Percentiles rank a stretch among this genome's conserved stretches.
These are phyloP conservation scores for Ranitomeya imitator DNA, from an alignment of 2,113 vertebrate genomes.

Conservation along the genomic window DNA sequence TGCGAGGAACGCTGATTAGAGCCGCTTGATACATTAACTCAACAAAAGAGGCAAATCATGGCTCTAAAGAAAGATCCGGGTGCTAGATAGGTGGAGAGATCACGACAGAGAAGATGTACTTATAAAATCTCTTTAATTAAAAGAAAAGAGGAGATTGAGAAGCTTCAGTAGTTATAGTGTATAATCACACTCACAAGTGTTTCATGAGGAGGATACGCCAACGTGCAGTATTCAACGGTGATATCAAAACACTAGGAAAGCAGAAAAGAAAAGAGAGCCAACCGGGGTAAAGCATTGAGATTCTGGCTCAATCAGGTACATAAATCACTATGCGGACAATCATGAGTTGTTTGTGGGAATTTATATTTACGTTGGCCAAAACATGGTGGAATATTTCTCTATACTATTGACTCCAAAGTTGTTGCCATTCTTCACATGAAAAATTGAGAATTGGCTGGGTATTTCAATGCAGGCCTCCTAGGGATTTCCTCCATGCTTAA, in stretches of 20 bases:
- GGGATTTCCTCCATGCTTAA: too few species aligned
- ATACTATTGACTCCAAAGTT: too few species aligned
- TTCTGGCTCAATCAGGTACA: background rate
- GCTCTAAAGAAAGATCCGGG: conserved; percentile 31
- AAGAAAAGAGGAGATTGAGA: conserved; percentile 21
- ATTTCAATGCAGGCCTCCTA: too few species aligned
- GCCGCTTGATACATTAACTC: conserved; percentile 7
- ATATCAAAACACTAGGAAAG: conserved; percentile 60
- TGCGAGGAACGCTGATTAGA: conserved; percentile 7
- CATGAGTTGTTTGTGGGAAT: background rate
- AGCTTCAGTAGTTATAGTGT: background rate
- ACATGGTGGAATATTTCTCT: too few species aligned
- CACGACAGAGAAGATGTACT: conserved; percentile 15
- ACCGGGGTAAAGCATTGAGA: background rate
- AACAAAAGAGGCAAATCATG: conserved; percentile 22
- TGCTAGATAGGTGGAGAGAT: conserved; percentile 13
- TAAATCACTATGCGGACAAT: background rate
- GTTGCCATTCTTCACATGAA: too few species aligned
- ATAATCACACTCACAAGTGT: conserved; percentile 41
- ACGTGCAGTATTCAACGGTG: conserved; percentile 37
- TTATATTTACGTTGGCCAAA: background rate
- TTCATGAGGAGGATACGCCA: background rate
- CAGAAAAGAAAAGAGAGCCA: conserved; percentile 18
- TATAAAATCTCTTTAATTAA: conserved; percentile 47
- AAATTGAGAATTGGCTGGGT: too few species aligned